Base-by-base conservation (phyloP, 2,113 vertebrate genomes). In the Bubo bubo region DNA sequence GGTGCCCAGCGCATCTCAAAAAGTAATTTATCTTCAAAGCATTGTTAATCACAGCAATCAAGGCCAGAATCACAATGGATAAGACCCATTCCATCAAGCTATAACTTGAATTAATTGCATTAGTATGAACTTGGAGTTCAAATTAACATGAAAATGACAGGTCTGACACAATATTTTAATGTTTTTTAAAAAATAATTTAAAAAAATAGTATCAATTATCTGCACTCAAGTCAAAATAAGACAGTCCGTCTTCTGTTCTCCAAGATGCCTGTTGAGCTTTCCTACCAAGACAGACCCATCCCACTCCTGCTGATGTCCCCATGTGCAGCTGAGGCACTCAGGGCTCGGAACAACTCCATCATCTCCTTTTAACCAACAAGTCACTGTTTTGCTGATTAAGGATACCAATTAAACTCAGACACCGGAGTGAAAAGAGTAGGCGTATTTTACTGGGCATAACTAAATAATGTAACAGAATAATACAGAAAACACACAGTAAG, bases 251-350 rank as follows among this genome's bases (percentile, higher is more conserved):
- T 63, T 56, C 50, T 41, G 43, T 39, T 75, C 43, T 35, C 63
- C n/a, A 39, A 20, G 53, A 20, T 12, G 22, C 20, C 26, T 0
- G 4, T 6, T 21, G 34, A 70, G 21, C 4, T 43, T 58, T 60
- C 32, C 30, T 23, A 14, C 83, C 2, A 3, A 21, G 47, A 55
- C 8, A 52, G 62, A 66, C 37, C 27, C 1, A 1, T 14, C 18
- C 32, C 0, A 2, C 50, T 81, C 76, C 66, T 2, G 5, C 30
- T 10, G 26, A 17, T n/a, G 47, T 7, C 23, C 16, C 41, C 52
- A 12, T 0, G 1, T 1, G 1, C 49, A 55, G 34, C 79, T 1
- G 1, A 52, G 79, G 27, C 35, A 8, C 55, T 41, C 1, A 0
- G 28, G 56, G 26, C 35, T 60, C 4, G 0, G 21, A 70, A 28